Conservation (phyloP, 2,113 vertebrate species). For the Mus pahari region DNA sequence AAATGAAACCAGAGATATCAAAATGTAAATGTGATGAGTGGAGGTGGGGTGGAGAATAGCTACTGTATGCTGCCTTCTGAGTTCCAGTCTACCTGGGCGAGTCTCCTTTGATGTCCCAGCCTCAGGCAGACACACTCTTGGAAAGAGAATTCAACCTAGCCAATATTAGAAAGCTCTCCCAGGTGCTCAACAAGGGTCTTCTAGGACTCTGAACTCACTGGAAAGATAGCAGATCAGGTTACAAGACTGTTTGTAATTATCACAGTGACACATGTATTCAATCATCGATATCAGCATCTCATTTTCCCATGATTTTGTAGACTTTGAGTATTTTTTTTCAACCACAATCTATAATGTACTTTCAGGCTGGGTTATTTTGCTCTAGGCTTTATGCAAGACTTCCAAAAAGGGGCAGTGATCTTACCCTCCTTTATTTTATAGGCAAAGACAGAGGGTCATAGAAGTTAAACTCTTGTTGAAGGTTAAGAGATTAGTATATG, state of each 20-base stretch:
- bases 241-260: not conserved
- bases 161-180: not conserved
- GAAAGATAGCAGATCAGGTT: not conserved
- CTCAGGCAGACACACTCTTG: not conserved
- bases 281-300: not conserved
- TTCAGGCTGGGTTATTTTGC: not conserved
- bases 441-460: not conserved
- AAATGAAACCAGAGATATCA: not conserved
- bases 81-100: too few relatives aligned
- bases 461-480: not conserved
- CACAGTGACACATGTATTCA: too few relatives aligned
- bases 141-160: not conserved
- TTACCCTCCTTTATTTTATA: not conserved
- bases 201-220: too few relatives aligned
- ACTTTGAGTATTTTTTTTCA: not conserved
- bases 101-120: not conserved
- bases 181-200: too few relatives aligned
- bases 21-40: too few relatives aligned
- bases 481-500: accelerated
- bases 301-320: not conserved
- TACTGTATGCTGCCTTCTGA: too few relatives aligned
- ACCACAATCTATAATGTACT: not conserved
- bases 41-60: not conserved
- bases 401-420: not conserved
- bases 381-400: not conserved